Evolutionary conservation across 2,113 vertebrate genomes (phyloP).

Genomic region (Gallinago media): DNA sequence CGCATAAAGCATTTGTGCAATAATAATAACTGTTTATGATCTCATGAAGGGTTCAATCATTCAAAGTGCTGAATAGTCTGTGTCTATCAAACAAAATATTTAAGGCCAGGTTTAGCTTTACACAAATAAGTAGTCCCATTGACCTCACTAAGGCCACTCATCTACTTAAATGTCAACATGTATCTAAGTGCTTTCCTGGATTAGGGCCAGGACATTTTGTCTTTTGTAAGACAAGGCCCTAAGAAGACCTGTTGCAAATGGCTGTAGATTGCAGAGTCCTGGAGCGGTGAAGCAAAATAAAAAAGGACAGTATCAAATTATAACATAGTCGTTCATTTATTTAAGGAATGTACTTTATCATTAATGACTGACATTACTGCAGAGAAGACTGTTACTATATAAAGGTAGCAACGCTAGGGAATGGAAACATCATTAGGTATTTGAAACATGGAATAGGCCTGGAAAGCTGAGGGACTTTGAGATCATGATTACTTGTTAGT

Average conservation of each 20-base stretch:
- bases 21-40: not conserved
- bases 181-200: slow-evolving; percentile 70
- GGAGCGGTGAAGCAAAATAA: not conserved
- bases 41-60: not conserved
- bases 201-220: slow-evolving; percentile 52
- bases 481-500: not conserved
- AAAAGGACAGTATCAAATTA: not conserved
- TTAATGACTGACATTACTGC: not conserved
- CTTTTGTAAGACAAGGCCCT: slow-evolving; percentile 18
- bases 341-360: not conserved
- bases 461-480: not conserved
- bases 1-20: not conserved
- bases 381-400: not conserved
- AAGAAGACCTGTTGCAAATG: slow-evolving; percentile 38
- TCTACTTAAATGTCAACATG: slow-evolving; percentile 68
- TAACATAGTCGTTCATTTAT: not conserved
- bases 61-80: not conserved
- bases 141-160: slow-evolving; percentile 60
- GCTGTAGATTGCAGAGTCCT: not conserved
- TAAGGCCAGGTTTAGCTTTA: slow-evolving; percentile 47
- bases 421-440: not conserved
- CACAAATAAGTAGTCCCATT: slow-evolving; percentile 42
- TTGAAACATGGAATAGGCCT: not conserved
- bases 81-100: not conserved
- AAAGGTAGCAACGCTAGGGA: not conserved